These are phyloP conservation scores for Netelia melanura DNA, from an alignment of 2,888 invertebrate species.

Conservation along the genomic window DNA sequence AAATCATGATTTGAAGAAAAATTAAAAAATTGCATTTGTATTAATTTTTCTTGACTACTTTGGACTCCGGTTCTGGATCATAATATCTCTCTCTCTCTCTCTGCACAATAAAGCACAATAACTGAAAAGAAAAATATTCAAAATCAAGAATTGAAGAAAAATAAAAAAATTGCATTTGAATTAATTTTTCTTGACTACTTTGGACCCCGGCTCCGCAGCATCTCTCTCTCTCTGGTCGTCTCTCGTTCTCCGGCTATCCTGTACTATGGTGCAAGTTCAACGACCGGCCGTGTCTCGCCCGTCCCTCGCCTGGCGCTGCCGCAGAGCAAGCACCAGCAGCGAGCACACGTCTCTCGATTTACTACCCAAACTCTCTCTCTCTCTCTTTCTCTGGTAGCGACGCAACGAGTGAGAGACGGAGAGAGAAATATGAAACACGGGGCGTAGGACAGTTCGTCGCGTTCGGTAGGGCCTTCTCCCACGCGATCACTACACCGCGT, in stretches of 20 bases:
- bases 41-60: conserved; percentile 32
- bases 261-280: conserved; percentile 69
- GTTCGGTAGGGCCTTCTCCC: conserved; percentile 63
- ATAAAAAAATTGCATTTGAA: background rate
- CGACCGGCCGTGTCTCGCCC: conserved; percentile 72
- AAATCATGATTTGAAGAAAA: background rate
- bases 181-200: conserved; percentile 32
- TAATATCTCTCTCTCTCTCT: too few relatives aligned
- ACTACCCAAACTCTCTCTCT: conserved; percentile 66
- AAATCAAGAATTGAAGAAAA: background rate
- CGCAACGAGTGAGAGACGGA: conserved; percentile 54
- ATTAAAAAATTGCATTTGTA: background rate
- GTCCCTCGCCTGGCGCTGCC: conserved; percentile 62
- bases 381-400: conserved; percentile 32
- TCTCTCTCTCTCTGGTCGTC: conserved; percentile 47
- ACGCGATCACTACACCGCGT: conserved; percentile 64
- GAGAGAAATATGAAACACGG: conserved; percentile 21
- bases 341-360: conserved; percentile 66
- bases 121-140: too few relatives aligned
- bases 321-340: conserved; percentile 60
- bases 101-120: too few relatives aligned
- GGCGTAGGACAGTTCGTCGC: conserved; percentile 61
- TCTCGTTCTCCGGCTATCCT: conserved; percentile 41
- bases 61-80: conserved; percentile 45
- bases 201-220: conserved; percentile 51